Evolutionary conservation across 2,888 invertebrate genomes (phyloP).

Genomic region (Anodontia alba): DNA sequence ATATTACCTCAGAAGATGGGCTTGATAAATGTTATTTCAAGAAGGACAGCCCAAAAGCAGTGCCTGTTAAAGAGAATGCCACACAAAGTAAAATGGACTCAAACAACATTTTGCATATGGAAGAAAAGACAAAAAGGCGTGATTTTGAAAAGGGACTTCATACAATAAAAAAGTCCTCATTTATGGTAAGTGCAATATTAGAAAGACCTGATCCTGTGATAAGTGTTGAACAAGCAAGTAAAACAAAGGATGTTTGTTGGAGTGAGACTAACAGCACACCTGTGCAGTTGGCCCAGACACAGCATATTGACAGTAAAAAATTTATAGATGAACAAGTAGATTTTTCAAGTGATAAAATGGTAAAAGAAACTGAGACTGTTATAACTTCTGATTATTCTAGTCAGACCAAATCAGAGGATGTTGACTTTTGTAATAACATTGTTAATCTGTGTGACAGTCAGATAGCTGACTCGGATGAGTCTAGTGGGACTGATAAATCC

Average conservation of each 20-base stretch:
- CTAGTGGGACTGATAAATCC: neutral
- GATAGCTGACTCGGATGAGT: neutral
- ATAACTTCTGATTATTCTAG: neutral
- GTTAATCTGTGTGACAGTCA: neutral
- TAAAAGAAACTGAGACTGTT: too few species aligned
- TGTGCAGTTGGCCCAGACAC: too few species aligned
- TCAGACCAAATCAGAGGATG: neutral
- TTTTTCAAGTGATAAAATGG: too few species aligned
- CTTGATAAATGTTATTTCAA: too few species aligned
- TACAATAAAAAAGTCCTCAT: neutral
- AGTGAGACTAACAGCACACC: too few species aligned
- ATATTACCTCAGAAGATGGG: neutral
- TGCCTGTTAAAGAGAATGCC: too few species aligned
- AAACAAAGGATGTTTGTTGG: too few species aligned
- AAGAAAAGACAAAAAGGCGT: neutral
- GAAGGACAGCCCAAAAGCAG: too few species aligned
- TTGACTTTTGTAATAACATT: neutral
- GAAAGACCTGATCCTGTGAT: neutral
- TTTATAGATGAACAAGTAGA: too few species aligned
- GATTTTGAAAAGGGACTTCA: too few species aligned
- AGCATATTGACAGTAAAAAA: too few species aligned
- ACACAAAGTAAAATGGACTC: too few species aligned
- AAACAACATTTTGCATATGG: neutral
- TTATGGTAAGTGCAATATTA: slow-evolving; percentile 10
- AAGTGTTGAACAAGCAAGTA: neutral